phyloP scores from a whole-genome alignment of 2,113 vertebrate species.

The Ameiurus melas region DNA sequence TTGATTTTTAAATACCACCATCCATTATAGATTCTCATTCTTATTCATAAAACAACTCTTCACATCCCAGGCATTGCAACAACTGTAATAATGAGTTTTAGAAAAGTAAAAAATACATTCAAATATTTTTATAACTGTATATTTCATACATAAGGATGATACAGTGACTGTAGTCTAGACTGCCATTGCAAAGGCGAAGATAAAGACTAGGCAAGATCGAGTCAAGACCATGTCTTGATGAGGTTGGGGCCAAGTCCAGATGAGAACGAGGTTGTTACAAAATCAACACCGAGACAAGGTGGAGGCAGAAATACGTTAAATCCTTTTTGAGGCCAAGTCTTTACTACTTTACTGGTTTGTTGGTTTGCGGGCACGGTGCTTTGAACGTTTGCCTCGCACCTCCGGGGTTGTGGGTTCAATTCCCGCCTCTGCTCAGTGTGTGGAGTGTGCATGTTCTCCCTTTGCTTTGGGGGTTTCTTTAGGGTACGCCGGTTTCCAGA shows the following conservation, averaged over 20 bases:
- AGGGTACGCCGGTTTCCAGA: background rate
- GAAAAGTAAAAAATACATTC: background rate
- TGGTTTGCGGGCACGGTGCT: background rate
- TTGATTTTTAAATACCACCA: background rate
- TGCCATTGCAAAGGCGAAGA: too few species aligned
- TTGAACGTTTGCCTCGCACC: too few species aligned
- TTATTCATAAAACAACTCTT: background rate
- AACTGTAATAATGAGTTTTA: background rate
- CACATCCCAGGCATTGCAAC: background rate
- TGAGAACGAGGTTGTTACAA: background rate
- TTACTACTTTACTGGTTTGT: background rate
- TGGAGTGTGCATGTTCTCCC: too few species aligned
- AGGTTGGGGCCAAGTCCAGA: background rate
- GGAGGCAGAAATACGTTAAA: background rate
- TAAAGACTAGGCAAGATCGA: background rate
- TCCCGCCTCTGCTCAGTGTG: too few species aligned
- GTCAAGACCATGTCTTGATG: background rate
- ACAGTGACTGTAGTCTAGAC: too few species aligned
- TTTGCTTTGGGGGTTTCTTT: too few species aligned
- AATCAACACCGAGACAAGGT: background rate
- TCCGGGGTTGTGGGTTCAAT: too few species aligned
- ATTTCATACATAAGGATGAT: background rate
- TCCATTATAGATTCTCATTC: background rate
- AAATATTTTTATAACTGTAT: background rate
- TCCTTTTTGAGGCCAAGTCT: background rate